Base-by-base conservation (phyloP, 2,888 invertebrate genomes). In the Tromatobia lineatoria region DNA sequence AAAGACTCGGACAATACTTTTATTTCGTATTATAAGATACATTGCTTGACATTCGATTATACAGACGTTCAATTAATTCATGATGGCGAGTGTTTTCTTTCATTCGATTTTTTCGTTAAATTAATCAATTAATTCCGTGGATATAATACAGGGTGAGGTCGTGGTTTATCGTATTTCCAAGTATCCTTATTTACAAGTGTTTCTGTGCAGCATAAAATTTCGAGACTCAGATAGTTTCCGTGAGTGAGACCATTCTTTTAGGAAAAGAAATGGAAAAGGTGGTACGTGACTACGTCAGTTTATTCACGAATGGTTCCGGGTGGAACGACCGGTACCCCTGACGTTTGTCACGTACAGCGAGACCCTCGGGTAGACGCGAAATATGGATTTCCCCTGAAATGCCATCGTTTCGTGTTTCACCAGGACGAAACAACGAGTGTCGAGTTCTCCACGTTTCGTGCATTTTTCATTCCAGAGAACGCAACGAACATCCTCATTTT, bases 21-120 rank as follows among this genome's bases (percentile, higher is more conserved):
- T 91, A 90, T 91, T 91, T 89, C 86, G 89, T 92, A 91, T 90
- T 90, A 88, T 91, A 90, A 91, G 93, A 92, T 93, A 93, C 93
- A 93, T 91, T 93, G 90, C 90, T 92, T 91, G 92, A 93, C 92
- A 92, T 92, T 92, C 88, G 92, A 92, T 93, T 92, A 93, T 92
- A 92, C 92, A 93, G 93, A 93, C 91, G 92, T 92, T 91, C 92
- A 92, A 90, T 92, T 92, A 80, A 85, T 88, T 69, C 86, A 85
- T 69, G 69, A 84, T 82, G 86, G 71, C 80, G 82, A 85, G 76
- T 87, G 75, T 83, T 80, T 82, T 20, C 18, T 78, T 70, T 82
- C 77, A 82, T 74, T 86, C 77, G 69, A 66, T 80, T 77, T 73
- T 80, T 80, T 80, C 61, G 87, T 88, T 88, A 86, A 70, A 76